Conservation (phyloP, 2,113 vertebrate genomes). For the Trichechus manatus region DNA sequence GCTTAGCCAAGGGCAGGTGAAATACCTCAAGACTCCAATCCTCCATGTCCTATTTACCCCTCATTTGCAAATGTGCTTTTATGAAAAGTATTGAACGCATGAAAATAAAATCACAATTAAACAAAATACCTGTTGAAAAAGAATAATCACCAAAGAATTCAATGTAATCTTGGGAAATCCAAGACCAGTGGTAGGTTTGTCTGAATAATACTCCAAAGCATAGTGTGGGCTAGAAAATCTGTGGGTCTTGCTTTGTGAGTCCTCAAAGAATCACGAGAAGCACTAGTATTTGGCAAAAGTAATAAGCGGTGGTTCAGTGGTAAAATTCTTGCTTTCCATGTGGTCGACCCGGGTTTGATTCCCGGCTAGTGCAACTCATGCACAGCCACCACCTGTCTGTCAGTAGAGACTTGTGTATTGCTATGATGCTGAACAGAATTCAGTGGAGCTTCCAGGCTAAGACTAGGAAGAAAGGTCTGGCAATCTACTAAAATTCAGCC, state of each 20-base stretch:
- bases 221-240: neutral
- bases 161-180: neutral
- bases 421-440: neutral
- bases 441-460: neutral
- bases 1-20: neutral
- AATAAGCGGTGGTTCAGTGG: neutral
- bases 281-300: neutral
- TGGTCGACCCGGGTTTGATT: neutral
- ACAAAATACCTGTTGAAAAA: neutral
- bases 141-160: neutral
- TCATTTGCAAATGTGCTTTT: neutral
- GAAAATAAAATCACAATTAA: neutral
- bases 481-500: neutral
- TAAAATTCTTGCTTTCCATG: neutral
- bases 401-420: neutral
- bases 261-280: neutral
- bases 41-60: neutral
- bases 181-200: fast-evolving
- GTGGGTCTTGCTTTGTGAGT: neutral
- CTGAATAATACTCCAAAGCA: neutral
- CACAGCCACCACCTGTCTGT: neutral
- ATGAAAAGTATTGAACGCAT: neutral
- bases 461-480: neutral
- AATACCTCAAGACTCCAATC: too few relatives aligned
- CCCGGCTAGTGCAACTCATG: neutral